A percentile compares a stretch with the other conserved stretches of the same genome.
Conservation (phyloP, 1,140 invertebrate species). For the Mylabris phalerata region DNA sequence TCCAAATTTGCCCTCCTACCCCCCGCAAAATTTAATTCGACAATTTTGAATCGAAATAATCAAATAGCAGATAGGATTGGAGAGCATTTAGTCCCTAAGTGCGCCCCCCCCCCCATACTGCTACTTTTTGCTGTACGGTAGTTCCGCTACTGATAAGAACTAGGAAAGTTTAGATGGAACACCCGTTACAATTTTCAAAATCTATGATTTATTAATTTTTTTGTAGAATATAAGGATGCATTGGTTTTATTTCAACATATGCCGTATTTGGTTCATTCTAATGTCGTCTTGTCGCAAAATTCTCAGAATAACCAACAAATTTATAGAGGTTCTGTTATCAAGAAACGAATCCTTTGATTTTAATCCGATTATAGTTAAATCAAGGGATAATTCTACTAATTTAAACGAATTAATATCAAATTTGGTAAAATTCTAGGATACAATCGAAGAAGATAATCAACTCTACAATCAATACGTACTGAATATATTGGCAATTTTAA, state of each 20-base stretch:
- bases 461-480: constrained; percentile 20
- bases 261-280: constrained; percentile 35
- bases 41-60: too few species aligned
- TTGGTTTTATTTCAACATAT: constrained; percentile 35
- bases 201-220: not conserved
- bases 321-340: constrained; percentile 14
- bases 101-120: too few species aligned
- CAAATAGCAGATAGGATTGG: too few species aligned
- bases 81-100: too few species aligned
- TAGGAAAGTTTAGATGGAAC: not conserved
- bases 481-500: constrained; percentile 16
- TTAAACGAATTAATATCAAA: not conserved
- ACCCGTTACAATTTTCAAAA: not conserved
- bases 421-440: constrained; percentile 6
- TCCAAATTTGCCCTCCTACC: too few species aligned
- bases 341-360: not conserved
- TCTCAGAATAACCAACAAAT: constrained; percentile 13
- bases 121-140: too few species aligned
- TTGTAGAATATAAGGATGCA: constrained; percentile 36
- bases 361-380: too few species aligned
- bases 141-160: too few species aligned
- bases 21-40: too few species aligned
- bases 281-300: constrained; percentile 26
- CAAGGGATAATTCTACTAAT: too few species aligned
- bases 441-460: constrained; percentile 9